phyloP scores from a whole-genome alignment of 2,113 vertebrate species.

The Corythaeola cristata region DNA sequence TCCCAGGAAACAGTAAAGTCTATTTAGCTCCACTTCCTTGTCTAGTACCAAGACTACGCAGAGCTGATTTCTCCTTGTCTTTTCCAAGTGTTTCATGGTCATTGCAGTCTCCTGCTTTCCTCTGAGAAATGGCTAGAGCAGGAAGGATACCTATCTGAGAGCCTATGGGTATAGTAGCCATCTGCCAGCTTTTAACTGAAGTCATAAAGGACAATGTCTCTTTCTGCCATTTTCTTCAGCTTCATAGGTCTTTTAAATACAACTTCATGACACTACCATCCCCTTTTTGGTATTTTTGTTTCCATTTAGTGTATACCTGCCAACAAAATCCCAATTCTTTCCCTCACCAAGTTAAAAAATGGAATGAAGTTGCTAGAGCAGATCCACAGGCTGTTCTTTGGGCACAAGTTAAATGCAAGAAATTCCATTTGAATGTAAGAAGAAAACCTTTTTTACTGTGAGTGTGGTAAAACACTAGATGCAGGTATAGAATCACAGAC shows the following conservation, averaged over 20 bases:
- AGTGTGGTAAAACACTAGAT: background rate
- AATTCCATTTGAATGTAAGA: background rate
- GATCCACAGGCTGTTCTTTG: background rate
- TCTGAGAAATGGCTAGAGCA: background rate
- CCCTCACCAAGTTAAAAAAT: background rate
- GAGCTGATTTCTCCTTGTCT: background rate
- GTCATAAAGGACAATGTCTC: background rate
- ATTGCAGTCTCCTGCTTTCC: background rate
- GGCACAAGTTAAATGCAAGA: background rate
- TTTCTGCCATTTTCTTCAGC: background rate
- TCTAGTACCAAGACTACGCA: background rate
- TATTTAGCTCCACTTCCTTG: background rate
- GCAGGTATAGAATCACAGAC: background rate
- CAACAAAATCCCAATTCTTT: background rate
- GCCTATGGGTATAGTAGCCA: rapidly evolving
- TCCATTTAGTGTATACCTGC: background rate
- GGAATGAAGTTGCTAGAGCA: background rate
- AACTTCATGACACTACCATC: background rate
- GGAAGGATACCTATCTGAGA: background rate
- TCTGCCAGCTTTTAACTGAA: background rate
- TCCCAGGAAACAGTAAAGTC: background rate
- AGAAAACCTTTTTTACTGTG: background rate
- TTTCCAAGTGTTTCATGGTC: background rate
- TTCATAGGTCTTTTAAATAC: background rate
- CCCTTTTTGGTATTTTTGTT: background rate